A percentile compares a stretch with the other conserved stretches of the same genome.
Conservation (phyloP, 2,888 invertebrate genomes). For the Machimus rusticus region DNA sequence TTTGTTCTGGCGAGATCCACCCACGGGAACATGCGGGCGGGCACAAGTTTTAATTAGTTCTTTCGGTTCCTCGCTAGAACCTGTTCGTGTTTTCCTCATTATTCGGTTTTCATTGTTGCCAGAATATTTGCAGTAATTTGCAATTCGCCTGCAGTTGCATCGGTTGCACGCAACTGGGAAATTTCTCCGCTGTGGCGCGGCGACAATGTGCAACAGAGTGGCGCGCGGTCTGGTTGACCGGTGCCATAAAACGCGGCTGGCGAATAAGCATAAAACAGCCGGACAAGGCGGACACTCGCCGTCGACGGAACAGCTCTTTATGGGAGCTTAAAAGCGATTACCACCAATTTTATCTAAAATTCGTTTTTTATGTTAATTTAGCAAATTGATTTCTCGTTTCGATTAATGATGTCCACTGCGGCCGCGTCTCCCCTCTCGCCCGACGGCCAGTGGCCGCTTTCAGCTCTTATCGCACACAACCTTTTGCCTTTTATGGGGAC, state of each 20-base stretch:
- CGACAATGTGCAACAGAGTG: background rate
- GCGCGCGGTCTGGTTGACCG: background rate
- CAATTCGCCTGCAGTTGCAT: background rate
- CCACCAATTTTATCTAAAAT: slow-evolving; percentile 46
- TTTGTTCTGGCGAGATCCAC: background rate
- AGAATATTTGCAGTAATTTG: background rate
- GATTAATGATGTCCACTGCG: slow-evolving; percentile 43
- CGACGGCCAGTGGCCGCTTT: background rate
- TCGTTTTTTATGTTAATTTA: slow-evolving; percentile 47
- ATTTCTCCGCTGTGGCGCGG: background rate
- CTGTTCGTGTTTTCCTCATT: background rate
- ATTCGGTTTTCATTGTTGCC: background rate
- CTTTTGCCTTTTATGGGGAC: slow-evolving; percentile 27
- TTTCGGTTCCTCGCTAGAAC: background rate
- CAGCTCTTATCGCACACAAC: slow-evolving; percentile 27
- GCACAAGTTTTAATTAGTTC: background rate
- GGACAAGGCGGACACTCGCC: background rate
- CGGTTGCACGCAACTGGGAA: background rate
- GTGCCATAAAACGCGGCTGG: background rate
- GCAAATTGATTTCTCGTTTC: slow-evolving; percentile 49
- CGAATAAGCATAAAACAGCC: slow-evolving; percentile 25
- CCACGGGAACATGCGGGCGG: background rate
- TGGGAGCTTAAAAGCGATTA: slow-evolving; percentile 40
- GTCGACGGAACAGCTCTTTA: slow-evolving; percentile 9
- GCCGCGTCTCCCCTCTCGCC: background rate